Conservation (phyloP, 2,888 invertebrate species). For the Atherix ibis region DNA sequence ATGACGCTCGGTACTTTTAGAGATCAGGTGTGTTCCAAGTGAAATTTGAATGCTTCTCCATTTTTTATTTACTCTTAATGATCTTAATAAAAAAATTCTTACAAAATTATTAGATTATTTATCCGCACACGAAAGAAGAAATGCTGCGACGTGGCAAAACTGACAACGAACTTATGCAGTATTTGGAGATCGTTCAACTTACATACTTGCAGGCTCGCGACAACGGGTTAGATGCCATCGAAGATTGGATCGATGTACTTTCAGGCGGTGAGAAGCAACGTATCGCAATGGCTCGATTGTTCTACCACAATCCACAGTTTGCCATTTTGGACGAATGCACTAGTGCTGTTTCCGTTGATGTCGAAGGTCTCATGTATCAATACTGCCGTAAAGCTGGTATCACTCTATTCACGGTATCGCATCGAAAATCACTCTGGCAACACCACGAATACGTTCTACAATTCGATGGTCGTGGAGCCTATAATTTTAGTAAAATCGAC, state of each 20-base stretch:
- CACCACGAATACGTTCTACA: constrained; percentile 92
- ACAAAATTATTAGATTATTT: constrained; percentile 45
- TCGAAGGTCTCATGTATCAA: constrained; percentile 93
- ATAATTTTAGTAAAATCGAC: constrained; percentile 75
- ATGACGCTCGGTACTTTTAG: constrained; percentile 92
- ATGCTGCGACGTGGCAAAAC: constrained; percentile 61
- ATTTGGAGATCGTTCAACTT: constrained; percentile 70
- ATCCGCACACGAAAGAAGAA: constrained; percentile 81
- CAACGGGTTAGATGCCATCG: constrained; percentile 77
- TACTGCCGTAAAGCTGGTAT: constrained; percentile 76
- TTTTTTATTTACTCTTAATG: neutral
- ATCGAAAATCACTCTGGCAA: constrained; percentile 91
- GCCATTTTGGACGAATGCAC: constrained; percentile 99
- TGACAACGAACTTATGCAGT: constrained; percentile 61
- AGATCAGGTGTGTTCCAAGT: too few relatives aligned
- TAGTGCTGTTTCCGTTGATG: constrained; percentile 95
- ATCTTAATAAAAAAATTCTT: neutral
- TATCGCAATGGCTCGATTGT: constrained; percentile 94
- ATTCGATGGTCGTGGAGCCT: constrained; percentile 90
- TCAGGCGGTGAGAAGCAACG: constrained; percentile 98
- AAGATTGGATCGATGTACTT: constrained; percentile 97
- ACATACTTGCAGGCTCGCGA: constrained; percentile 71
- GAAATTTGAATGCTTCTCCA: constrained; percentile 5
- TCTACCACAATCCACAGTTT: constrained; percentile 96
- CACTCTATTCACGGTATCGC: constrained; percentile 93